Conservation (phyloP, 1,140 invertebrate genomes). For the Cydia fagiglandana region DNA sequence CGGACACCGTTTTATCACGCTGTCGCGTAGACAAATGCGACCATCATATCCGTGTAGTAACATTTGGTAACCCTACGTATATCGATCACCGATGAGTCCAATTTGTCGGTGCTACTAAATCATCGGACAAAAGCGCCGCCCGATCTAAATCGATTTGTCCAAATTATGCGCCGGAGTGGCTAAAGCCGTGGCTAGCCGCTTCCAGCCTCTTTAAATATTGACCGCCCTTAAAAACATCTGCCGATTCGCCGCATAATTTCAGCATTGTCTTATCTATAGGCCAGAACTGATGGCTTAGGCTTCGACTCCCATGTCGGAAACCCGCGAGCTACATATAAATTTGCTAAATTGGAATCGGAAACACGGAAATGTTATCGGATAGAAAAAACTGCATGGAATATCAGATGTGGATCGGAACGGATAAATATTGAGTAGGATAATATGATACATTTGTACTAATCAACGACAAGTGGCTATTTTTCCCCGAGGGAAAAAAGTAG, state of each 20-base stretch:
- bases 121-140: constrained; percentile 71
- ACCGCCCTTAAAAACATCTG: constrained; percentile 38
- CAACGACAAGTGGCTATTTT: too few species aligned
- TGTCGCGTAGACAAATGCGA: too few species aligned
- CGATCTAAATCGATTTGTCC: constrained; percentile 73
- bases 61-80: constrained; percentile 41
- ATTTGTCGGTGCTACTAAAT: constrained; percentile 73
- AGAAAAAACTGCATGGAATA: too few species aligned
- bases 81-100: constrained; percentile 56
- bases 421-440: too few species aligned
- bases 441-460: too few species aligned
- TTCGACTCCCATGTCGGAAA: not conserved
- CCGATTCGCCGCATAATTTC: not conserved
- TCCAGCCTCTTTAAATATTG: constrained; percentile 54
- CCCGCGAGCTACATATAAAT: not conserved
- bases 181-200: constrained; percentile 37
- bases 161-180: constrained; percentile 56
- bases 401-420: too few species aligned
- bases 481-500: too few species aligned
- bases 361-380: too few species aligned
- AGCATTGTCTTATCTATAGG: not conserved
- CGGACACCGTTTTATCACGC: too few species aligned
- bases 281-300: constrained; percentile 20
- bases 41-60: too few species aligned
- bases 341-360: too few species aligned